phyloP scores from a whole-genome alignment of 2,888 invertebrate genomes.

The Cataglyphis altisquamis region DNA sequence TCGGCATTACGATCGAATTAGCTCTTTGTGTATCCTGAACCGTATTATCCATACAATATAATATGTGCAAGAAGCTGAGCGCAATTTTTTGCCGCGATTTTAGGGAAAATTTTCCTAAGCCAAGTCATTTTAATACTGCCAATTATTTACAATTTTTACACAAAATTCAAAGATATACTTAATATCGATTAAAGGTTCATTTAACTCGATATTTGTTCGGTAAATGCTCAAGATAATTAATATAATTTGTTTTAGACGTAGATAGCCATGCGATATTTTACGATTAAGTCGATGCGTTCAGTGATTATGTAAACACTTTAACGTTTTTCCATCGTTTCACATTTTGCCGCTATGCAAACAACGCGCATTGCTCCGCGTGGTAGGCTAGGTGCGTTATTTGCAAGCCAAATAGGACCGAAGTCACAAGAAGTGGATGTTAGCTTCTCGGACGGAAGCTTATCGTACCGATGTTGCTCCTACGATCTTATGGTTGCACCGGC shows the following conservation, averaged over 20 bases:
- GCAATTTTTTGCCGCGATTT: constrained; percentile 36
- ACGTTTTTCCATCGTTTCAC: constrained; percentile 13
- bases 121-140: not conserved
- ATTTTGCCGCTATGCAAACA: constrained; percentile 50
- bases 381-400: constrained; percentile 61
- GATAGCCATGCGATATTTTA: not conserved
- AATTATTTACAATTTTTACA: not conserved
- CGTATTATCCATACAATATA: constrained; percentile 24
- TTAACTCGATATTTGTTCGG: not conserved
- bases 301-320: constrained; percentile 36
- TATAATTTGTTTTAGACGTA: not conserved
- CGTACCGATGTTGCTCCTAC: constrained; percentile 9
- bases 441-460: constrained; percentile 65
- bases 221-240: not conserved
- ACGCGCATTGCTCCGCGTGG: constrained; percentile 1
- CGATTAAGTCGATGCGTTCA: constrained; percentile 14
- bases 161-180: not conserved
- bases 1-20: constrained; percentile 57
- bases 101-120: constrained; percentile 15
- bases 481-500: constrained; percentile 3
- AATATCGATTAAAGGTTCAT: not conserved
- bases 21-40: constrained; percentile 43
- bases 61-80: not conserved
- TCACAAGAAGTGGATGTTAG: constrained; percentile 68
- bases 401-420: constrained; percentile 74